Base-by-base conservation (phyloP, 2,888 invertebrate genomes). In the Dioctria linearis region DNA sequence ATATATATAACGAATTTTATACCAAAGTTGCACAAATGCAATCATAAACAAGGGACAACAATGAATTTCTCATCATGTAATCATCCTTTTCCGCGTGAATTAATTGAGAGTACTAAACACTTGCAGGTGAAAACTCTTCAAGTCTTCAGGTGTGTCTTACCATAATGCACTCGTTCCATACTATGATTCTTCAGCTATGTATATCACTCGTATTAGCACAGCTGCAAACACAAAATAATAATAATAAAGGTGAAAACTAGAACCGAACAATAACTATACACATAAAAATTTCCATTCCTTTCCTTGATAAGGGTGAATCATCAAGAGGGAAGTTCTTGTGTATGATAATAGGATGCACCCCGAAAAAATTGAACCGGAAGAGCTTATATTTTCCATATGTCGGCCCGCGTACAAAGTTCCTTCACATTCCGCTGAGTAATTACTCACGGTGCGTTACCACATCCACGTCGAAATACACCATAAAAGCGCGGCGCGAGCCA, bases 81-180 rank as follows among this genome's bases (percentile, higher is more conserved):
- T 25, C 67, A 67, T 67, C 67, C 67, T 67, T 67, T 67, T 67
- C 65, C 37, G 46, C 67, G 13, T 49, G 67, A 49, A 13, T 67
- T 43, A 67, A 13, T 67, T 43, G n/a, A 43, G 67, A 67, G 67
- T 13, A 67, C 25, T 67, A 46, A 42, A 59, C 59, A 61, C 46
- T 43, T 78, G 80, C 78, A 81, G 78, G 71, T 81, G 71, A 39
- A 46, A 43, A 63, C 63, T 75, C 43, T 73, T 81, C 81, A 81
- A 78, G 25, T 25, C 25, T 25, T 25, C 25, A 25, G 25, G 25
- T 25, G 81, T 81, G 73, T 71, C 43, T 13, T 80, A 80, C 76
- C 42, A 43, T 66, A 69, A 42, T 78, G 49, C 65, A 46, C 71
- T 65, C 81, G 81, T 81, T 81, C 81, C 81, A 65, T 49, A 66